Evolutionary conservation across 2,797 vertebrate species (phyloP), one percentile per base, ranked within the genome.

Genomic region (Oceanodroma leucorhoa): DNA sequence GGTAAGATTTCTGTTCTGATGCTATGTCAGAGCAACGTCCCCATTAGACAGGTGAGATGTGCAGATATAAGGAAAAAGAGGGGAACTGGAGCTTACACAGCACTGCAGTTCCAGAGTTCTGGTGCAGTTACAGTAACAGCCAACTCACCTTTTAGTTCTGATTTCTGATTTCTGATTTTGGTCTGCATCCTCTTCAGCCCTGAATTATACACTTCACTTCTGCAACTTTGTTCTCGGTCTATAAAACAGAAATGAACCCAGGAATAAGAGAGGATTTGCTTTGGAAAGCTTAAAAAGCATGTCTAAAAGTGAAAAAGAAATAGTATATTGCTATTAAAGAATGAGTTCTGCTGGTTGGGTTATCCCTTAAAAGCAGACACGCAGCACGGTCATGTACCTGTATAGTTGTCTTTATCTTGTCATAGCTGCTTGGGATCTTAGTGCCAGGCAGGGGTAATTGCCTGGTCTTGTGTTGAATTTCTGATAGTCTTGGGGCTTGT

Each of bases 1-100:
- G 99, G 99, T 99, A 38, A 97, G 90, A 19, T 17, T 60, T 53
- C 32, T 65, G 67, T 71, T 57, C 61, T 65, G 46, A 14, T 61
- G 65, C 65, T n/a, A 20, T 32, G 36, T 54, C 79, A 69, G 46
- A 78, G 75, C 82, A 65, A 71, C 23, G 24, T 60, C 24, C 41
- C 43, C 9, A 1, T 46, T 20, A 66, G 32, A 9, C 23, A 48
- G 14, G 48, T 23, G 90, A 19, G 57, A 60, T 14, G 32, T n/a
- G 38, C 45, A 67, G 72, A 6, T 2, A 32, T 24, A 38, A 58
- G 60, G 53, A 5, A 27, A 34, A 70, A 18, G 57, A 81, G 5
- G 22, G 26, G n/a, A 87, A 2, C 20, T 4, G 24, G 36, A 83
- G 45, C 32, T 83, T 15, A 26, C 54, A 45, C 41, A 73, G 43